Evolutionary conservation across 2,113 vertebrate species (phyloP).

Genomic region (Athene noctua): DNA sequence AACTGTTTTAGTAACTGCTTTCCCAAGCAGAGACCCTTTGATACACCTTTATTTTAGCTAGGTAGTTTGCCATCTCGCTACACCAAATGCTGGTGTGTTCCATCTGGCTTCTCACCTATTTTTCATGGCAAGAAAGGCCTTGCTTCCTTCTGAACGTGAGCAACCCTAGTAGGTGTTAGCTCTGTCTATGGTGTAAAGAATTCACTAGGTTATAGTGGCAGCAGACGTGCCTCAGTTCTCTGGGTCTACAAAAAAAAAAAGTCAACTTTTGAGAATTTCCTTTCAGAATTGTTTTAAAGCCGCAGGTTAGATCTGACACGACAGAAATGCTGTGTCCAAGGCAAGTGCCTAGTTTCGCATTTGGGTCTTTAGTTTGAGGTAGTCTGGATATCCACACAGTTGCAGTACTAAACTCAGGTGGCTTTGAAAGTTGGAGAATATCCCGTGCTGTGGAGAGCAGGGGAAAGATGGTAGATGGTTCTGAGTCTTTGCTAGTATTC

Average conservation of each 20-base stretch:
- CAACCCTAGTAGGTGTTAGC: neutral
- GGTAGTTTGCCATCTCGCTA: neutral
- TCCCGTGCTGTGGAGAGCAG: neutral
- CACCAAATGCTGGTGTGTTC: neutral
- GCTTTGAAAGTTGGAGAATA: neutral
- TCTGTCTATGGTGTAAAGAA: neutral
- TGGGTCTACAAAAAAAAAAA: neutral
- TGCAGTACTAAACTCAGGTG: neutral
- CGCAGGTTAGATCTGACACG: neutral
- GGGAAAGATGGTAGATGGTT: neutral
- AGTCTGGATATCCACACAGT: neutral
- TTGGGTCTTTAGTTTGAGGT: neutral
- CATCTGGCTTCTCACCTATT: neutral
- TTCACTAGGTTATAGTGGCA: neutral
- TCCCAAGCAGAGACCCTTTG: neutral
- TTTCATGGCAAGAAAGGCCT: neutral
- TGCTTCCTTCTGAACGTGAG: neutral
- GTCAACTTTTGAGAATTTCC: neutral
- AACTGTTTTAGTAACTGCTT: neutral
- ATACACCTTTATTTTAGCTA: neutral
- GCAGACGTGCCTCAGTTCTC: neutral
- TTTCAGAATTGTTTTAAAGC: neutral
- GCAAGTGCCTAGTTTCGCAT: neutral
- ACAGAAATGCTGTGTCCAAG: neutral
- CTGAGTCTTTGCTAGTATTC: neutral